Evolutionary conservation across 1,140 invertebrate genomes (phyloP).

Genomic region (Drosophila mojavensis): DNA sequence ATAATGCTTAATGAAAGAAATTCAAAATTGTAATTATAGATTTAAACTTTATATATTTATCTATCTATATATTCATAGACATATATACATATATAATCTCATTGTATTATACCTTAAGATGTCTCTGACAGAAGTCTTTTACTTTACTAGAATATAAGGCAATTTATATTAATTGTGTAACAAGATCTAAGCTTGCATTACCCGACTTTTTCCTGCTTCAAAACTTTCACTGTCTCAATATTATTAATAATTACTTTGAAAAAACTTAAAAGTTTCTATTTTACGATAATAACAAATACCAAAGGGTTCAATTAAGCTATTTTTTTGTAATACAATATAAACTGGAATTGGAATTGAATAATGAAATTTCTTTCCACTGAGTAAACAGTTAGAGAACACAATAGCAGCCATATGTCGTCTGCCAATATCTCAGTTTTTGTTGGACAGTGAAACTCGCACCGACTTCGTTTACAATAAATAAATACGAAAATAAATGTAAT

Average conservation of each 20-base stretch:
- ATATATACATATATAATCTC: too few relatives aligned
- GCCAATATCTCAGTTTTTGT: background rate
- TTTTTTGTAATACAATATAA: background rate
- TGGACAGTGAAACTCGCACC: background rate
- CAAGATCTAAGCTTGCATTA: too few relatives aligned
- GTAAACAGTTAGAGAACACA: background rate
- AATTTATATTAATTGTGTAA: too few relatives aligned
- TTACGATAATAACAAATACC: too few relatives aligned
- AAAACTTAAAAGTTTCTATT: background rate
- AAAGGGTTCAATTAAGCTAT: too few relatives aligned
- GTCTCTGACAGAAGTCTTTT: too few relatives aligned
- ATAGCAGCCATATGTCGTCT: background rate
- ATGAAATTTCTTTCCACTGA: conserved; percentile 5
- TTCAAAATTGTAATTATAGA: too few relatives aligned
- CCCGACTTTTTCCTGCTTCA: background rate
- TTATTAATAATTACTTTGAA: background rate
- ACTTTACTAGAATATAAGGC: too few relatives aligned
- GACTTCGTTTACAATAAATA: conserved; percentile 3
- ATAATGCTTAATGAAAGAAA: too few relatives aligned
- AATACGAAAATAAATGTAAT: background rate
- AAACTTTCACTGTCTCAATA: background rate
- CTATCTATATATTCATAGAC: too few relatives aligned
- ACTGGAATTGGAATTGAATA: background rate
- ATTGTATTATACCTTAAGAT: too few relatives aligned
- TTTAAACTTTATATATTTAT: too few relatives aligned